Percentiles rank a stretch among this genome's conserved stretches.
phyloP scores from a whole-genome alignment of 2,888 invertebrate species.

The Diaperis boleti region DNA sequence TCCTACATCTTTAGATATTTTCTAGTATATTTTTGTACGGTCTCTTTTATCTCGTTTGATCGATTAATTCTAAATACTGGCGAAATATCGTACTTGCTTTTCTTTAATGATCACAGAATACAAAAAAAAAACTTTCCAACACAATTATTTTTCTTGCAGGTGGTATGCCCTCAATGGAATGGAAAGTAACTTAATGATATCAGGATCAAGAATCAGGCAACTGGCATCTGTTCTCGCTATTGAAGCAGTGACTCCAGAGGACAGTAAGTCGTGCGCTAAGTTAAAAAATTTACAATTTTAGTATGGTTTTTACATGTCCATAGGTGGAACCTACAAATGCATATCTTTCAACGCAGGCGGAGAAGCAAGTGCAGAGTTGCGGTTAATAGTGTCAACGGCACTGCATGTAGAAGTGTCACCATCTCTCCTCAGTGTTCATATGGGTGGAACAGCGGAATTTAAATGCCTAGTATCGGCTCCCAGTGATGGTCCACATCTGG shows the following conservation, averaged over 20 bases:
- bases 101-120: too few species aligned
- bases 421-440: slow-evolving; percentile 76
- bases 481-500: slow-evolving; percentile 67
- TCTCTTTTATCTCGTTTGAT: too few species aligned
- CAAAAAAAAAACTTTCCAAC: too few species aligned
- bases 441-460: slow-evolving; percentile 81
- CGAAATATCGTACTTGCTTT: too few species aligned
- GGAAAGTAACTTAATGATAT: slow-evolving; percentile 74
- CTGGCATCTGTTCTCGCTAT: slow-evolving; percentile 78
- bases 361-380: slow-evolving; percentile 77
- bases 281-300: slow-evolving; percentile 21
- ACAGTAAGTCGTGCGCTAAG: too few species aligned
- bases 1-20: too few species aligned
- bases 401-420: slow-evolving; percentile 77
- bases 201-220: slow-evolving; percentile 75
- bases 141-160: slow-evolving; percentile 60
- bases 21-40: too few species aligned
- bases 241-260: slow-evolving; percentile 78
- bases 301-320: background rate
- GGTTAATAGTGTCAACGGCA: slow-evolving; percentile 75
- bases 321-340: slow-evolving; percentile 75
- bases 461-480: slow-evolving; percentile 71
- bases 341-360: slow-evolving; percentile 78
- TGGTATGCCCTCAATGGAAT: slow-evolving; percentile 78
- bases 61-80: too few species aligned